These are phyloP conservation scores for Entomobrya proxima DNA, from an alignment of 2,888 invertebrate genomes.

Conservation along the genomic window DNA sequence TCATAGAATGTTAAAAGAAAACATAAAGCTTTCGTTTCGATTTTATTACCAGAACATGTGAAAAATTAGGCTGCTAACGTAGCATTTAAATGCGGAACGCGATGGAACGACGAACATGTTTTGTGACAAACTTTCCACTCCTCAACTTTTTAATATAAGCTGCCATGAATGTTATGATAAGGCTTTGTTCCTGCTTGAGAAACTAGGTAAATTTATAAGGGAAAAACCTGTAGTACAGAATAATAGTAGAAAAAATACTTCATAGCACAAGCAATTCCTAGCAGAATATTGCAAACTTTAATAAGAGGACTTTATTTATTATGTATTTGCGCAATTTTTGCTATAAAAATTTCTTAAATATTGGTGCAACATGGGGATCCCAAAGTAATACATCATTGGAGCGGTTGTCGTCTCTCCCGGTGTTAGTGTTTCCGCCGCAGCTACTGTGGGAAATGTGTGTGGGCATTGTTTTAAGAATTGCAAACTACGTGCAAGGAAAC, in stretches of 20 bases:
- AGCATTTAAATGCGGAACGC: slow-evolving; percentile 12
- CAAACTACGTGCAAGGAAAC: background rate
- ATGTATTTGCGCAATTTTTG: background rate
- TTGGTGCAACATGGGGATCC: slow-evolving; percentile 36
- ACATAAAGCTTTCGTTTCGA: background rate
- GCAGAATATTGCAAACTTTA: too few relatives aligned
- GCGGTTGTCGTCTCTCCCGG: slow-evolving; percentile 47
- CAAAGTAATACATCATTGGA: slow-evolving; percentile 54
- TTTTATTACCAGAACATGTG: slow-evolving; percentile 17
- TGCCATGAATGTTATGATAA: background rate
- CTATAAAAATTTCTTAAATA: slow-evolving; percentile 14
- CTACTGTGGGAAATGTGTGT: background rate
- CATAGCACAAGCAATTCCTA: too few relatives aligned
- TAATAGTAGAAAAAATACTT: too few relatives aligned
- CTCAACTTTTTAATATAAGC: background rate
- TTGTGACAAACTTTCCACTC: background rate
- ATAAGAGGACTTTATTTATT: background rate
- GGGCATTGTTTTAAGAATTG: slow-evolving; percentile 11
- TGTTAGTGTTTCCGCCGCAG: slow-evolving; percentile 11
- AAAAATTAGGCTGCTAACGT: slow-evolving; percentile 20
- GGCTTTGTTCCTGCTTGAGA: background rate
- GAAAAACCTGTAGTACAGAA: background rate
- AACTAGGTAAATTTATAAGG: background rate
- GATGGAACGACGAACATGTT: background rate
- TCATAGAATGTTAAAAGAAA: background rate